phyloP scores from a whole-genome alignment of 2,113 vertebrate species.

The Bubo blakistoni region DNA sequence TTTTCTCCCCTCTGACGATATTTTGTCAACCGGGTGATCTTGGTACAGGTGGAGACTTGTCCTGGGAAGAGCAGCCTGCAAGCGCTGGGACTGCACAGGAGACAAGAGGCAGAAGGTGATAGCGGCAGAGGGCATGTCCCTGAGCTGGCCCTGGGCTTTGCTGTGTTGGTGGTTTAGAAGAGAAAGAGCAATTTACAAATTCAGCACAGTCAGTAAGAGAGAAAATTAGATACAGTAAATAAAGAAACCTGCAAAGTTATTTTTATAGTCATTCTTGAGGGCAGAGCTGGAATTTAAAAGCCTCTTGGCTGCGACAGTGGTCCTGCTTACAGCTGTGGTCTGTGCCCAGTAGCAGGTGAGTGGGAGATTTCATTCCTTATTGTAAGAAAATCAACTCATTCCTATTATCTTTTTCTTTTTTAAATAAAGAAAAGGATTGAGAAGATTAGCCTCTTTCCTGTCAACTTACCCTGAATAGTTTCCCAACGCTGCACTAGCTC shows the following conservation, averaged over 20 bases:
- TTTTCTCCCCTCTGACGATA: neutral
- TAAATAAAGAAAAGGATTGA: neutral
- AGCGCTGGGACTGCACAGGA: neutral
- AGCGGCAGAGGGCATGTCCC: neutral
- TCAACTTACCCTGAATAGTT: neutral
- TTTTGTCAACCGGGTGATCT: rapidly evolving
- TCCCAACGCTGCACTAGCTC: rapidly evolving
- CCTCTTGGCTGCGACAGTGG: neutral
- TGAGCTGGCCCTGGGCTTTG: rapidly evolving
- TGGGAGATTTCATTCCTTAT: neutral
- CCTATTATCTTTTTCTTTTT: neutral
- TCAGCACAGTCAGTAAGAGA: neutral
- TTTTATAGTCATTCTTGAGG: neutral
- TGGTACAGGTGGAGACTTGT: neutral
- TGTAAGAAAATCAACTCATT: neutral
- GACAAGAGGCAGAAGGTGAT: neutral
- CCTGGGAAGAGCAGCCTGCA: neutral
- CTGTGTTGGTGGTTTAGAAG: rapidly evolving
- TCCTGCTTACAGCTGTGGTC: rapidly evolving
- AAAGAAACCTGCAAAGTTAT: neutral
- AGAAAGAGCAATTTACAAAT: neutral
- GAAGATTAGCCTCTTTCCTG: neutral
- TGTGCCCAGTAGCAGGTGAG: neutral
- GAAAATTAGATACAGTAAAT: neutral
- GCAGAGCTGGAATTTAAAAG: neutral